Base-by-base conservation (phyloP, 1,140 invertebrate species). In the Tetragnatha versicolor region DNA sequence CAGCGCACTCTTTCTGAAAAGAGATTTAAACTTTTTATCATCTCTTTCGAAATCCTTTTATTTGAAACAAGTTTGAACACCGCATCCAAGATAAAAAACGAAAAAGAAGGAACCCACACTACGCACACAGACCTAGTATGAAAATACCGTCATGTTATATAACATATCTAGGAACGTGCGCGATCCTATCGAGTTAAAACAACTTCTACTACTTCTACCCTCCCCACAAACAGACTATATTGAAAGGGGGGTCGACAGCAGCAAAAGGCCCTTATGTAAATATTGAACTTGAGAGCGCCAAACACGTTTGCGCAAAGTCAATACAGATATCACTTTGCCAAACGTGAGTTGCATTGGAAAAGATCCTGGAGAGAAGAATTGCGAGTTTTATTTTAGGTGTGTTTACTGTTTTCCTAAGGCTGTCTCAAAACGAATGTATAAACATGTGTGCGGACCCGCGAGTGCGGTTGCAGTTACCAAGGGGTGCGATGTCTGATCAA, bases 301-400 rank as follows among this genome's bases (percentile, higher is more conserved):
- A 63, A 75, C 70, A 75, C 70, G 70, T 75, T 63, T 49, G 35
- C 37, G 17, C 58, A 75, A 75, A 75, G 70, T 75, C 70, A 75
- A 75, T 75, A 75, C 70, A 47, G 70, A 75, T 75, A 75, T 75
- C 70, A 75, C 70, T 75, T 75, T 63, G 70, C 20, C 37, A 75
- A 33, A 75, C 70, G 70, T 75, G 70, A 75, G 70, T 14, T 27
- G 70, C 33, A 75, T 75, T 29, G 49, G 49, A 31, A 69, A n/a
- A 37, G 35, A 25, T 6, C 7, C n/a, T 20, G 39, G 69, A 35
- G 70, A 39, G 39, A 60, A 58, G 39, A 49, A 68, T 47, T 69
- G 17, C 35, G 37, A 61, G 58, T 61, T 75, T 75, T 63, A 47
- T 61, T 75, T 47, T 63, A 75, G 55, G 63, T 63, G 49, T 75